Evolutionary conservation across 2,113 vertebrate species (phyloP), one percentile per base, ranked within the genome.

Genomic region (Antechinus stuartii): DNA sequence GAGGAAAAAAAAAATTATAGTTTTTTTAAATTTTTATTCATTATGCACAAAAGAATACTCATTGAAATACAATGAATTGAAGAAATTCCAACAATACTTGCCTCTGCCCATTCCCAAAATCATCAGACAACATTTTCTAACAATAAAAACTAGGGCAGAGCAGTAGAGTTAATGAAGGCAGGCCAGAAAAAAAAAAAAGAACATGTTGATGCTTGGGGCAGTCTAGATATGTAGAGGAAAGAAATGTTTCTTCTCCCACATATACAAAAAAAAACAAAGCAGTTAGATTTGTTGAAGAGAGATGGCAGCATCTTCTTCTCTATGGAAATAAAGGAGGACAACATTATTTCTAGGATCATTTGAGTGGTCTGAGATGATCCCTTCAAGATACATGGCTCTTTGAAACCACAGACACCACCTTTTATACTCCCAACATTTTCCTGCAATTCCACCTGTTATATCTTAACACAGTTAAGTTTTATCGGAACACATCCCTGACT

Each of bases 121-220:
- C 61, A n/a, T n/a, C 19, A 76, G 16, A 76, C 14, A n/a, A 76
- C 35, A n/a, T 19, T 42, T 42, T 84, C 68, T 84, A 9, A 50
- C 0, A 19, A n/a, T 46, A 54, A 35, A 49, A 53, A 10, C 55
- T 2, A 9, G 89, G 7, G 2, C 16, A 0, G 91, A 89, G 30
- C 14, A 19, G 2, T 0, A 2, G 90, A 55, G 12, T 7, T 8
- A 46, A 0, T 26, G 14, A 47, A 4, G 53, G 57, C 12, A 30
- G 30, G 50, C 8, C 50, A 52, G 0, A 49, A 49, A 49, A 49
- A 49, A 49, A 49, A 42, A 84, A 84, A 84, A 84, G 16, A 84
- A 84, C 19, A 84, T 84, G n/a, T 22, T 42, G n/a, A 6, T 84
- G 7, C 19, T 84, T 84, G 35, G 19, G 16, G 2, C 6, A 42